These are phyloP conservation scores for Pyrrhopygopsis socrates DNA, from an alignment of 2,888 invertebrate genomes.

Conservation along the genomic window DNA sequence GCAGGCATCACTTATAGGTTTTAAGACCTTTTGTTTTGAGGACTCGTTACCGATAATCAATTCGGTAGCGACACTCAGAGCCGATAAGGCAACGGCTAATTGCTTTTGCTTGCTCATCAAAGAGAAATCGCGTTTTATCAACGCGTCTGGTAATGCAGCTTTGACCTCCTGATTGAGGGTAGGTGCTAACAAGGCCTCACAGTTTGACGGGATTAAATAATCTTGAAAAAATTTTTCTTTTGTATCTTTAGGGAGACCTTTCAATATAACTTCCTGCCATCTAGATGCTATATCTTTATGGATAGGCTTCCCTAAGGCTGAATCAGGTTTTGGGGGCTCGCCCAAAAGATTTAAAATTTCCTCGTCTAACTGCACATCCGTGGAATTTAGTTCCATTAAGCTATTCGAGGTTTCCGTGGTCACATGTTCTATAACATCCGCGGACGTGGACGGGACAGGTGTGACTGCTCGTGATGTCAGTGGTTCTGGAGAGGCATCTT, in stretches of 20 bases:
- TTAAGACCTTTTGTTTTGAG: background rate
- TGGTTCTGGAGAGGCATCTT: background rate
- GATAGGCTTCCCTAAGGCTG: background rate
- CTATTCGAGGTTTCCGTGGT: background rate
- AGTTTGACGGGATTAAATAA: constrained; percentile 1
- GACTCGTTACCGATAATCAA: background rate
- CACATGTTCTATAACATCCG: background rate
- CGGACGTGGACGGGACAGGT: background rate
- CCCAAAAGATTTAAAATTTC: constrained; percentile 12
- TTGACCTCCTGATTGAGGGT: constrained; percentile 10
- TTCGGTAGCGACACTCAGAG: background rate
- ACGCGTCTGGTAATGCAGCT: background rate
- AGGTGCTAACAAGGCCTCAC: background rate
- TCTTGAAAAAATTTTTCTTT: background rate
- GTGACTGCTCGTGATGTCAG: background rate
- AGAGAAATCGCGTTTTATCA: background rate
- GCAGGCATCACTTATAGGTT: constrained; percentile 29
- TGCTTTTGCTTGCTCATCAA: background rate
- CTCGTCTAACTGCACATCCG: background rate
- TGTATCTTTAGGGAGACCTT: constrained; percentile 2
- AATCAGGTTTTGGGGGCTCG: background rate
- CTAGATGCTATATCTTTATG: constrained; percentile 16
- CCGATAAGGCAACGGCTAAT: background rate
- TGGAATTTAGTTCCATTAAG: background rate
- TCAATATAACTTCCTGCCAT: constrained; percentile 1